These are phyloP conservation scores for Tuberolachnus salignus DNA, from an alignment of 2,888 invertebrate species.

Conservation along the genomic window DNA sequence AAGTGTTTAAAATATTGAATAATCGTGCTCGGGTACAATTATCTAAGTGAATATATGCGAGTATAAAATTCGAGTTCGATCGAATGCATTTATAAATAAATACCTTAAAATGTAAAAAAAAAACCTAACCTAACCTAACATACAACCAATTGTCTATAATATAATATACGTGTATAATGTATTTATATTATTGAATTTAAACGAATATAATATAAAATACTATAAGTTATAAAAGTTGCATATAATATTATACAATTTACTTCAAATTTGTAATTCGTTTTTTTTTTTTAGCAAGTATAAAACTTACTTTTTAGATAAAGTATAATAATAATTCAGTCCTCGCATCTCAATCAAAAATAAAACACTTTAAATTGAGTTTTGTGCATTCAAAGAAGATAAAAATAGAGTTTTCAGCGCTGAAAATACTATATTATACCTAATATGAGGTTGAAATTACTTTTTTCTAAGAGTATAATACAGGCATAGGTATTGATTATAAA, in stretches of 20 bases:
- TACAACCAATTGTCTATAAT: no score
- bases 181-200: no score
- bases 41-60: background rate
- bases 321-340: constrained; percentile 44
- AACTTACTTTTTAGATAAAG: constrained; percentile 25
- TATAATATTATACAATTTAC: no score
- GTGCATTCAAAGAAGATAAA: constrained; percentile 38
- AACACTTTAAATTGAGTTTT: constrained; percentile 45
- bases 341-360: constrained; percentile 37
- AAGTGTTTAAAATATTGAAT: background rate
- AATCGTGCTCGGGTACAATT: no score
- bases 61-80: background rate
- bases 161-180: no score
- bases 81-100: background rate
- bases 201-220: no score
- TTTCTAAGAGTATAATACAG: background rate
- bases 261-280: constrained; percentile 2
- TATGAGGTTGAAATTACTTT: constrained; percentile 31
- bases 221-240: no score
- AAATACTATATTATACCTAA: no score
- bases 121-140: no score
- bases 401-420: background rate
- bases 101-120: background rate
- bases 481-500: background rate
- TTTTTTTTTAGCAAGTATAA: constrained; percentile 9